Evolutionary conservation across 1,140 invertebrate species (phyloP), one percentile per base, ranked within the genome.

Genomic region (Cephus cinctus): DNA sequence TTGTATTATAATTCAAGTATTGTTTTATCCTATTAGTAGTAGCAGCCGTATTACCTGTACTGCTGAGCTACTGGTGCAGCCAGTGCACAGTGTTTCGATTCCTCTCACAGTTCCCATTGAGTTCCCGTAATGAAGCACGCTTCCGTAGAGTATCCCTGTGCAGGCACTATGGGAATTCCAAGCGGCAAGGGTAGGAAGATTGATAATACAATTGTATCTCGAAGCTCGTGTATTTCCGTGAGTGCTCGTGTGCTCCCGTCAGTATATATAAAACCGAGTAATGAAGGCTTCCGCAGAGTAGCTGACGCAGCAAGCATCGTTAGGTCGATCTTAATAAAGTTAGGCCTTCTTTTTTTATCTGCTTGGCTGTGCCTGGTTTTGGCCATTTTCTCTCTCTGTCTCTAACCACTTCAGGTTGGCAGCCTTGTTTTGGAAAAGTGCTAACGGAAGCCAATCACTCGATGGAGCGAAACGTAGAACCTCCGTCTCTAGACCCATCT

Each of bases 161-260:
- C 14, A 22, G 35, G 34, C 34, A 35, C 4, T 40, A 18, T 23
- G 18, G 18, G 5, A 25, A 34, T 34, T 34, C n/a, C 15, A 31
- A 50, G 40, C 31, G 20, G 43, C 30, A 43, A 15, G 42, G 54
- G 57, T 57, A 51, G 45, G 15, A 36, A 40, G 44, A 49, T 51
- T 56, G 50, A 56, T 56, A 56, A 56, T 54, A 56, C 51, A 47
- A 59, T 59, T 54, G 43, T 56, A 59, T 59, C 56, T 53, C 53
- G 42, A 52, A 42, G 35, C 25, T 22, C 35, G 40, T 40, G 42
- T 50, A 42, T 50, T 50, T 50, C 42, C 41, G 11, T 27, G 5
- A 11, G 22, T 3, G 16, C 22, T n/a, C 15, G 21, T 22, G 25
- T 19, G 31, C 43, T 27, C n/a, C n/a, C n/a, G n/a, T n/a, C n/a